Evolutionary conservation across 2,888 invertebrate genomes (phyloP), one percentile per base, ranked within the genome.

Genomic region (Zele albiditarsus): DNA sequence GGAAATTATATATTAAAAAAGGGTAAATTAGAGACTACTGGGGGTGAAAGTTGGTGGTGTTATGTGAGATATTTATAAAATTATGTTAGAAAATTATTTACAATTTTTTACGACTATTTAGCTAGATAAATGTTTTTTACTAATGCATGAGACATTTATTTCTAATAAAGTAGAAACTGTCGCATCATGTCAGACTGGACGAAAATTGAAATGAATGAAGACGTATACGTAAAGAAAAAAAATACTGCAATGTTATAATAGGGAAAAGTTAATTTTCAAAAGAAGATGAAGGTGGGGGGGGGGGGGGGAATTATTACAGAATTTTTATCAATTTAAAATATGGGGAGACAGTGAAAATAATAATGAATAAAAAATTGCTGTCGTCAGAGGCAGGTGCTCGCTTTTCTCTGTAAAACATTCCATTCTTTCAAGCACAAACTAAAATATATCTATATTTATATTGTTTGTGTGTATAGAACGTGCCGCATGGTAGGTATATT

Each of bases 281-380:
- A 8, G 23, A 33, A 38, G 38, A 14, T 65, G 3, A 58, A 14
- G 58, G 12, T 2, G 12, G 42, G 49, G 12, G 28, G 3, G 25
- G 8, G 58, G 12, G 3, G 12, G 42, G 49, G 12, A 49, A 28
- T 3, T 20, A 53, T 16, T n/a, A 62, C 38, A n/a, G 33, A 63
- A 33, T 63, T 63, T 68, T 49, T 68, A 68, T 76, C 75, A 42
- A 71, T 71, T 71, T 71, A 65, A 31, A 49, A 46, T 28, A 62
- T 65, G 46, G 23, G 53, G 58, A 28, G 33, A 53, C 31, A 57
- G 58, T 58, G 53, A 74, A 68, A 74, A 74, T 60, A 62, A 72
- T 49, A 66, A 74, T 46, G 66, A 62, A 66, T 74, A 42, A 72
- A 65, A 66, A 58, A 66, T 42, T 28, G 62, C 60, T 62, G 60